Evolutionary conservation across 35 echinoderm and acorn worm species (phyloP).

Genomic region (Anneissia japonica): DNA sequence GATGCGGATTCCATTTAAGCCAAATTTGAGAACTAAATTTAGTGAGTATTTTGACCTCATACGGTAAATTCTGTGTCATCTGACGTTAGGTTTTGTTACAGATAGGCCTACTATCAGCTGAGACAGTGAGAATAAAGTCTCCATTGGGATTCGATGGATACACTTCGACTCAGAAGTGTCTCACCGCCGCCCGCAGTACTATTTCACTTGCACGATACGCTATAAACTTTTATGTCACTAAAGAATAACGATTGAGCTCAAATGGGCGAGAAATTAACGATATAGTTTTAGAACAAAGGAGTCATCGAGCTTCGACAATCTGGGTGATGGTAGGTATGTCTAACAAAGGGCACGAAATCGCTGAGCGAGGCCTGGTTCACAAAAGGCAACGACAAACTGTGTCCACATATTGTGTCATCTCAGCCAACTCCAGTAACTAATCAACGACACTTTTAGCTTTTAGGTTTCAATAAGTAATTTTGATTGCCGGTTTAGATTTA

Average conservation of each 20-base stretch:
- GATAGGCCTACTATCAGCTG: background rate
- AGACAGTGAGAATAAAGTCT: background rate
- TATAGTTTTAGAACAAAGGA: background rate
- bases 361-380: no score
- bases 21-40: background rate
- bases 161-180: background rate
- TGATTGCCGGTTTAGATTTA: no score
- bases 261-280: background rate
- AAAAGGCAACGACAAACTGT: no score
- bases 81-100: background rate
- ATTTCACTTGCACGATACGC: background rate
- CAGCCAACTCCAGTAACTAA: background rate
- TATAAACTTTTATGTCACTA: background rate
- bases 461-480: background rate
- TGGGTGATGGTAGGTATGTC: background rate
- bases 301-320: background rate
- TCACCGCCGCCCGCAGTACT: background rate
- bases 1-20: background rate
- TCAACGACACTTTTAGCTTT: background rate
- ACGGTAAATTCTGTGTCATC: background rate
- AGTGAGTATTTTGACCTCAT: background rate
- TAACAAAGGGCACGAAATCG: background rate
- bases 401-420: no score
- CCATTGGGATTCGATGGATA: background rate
- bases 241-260: background rate